phyloP scores from a whole-genome alignment of 1,140 invertebrate genomes.

The Nasonia giraulti region DNA sequence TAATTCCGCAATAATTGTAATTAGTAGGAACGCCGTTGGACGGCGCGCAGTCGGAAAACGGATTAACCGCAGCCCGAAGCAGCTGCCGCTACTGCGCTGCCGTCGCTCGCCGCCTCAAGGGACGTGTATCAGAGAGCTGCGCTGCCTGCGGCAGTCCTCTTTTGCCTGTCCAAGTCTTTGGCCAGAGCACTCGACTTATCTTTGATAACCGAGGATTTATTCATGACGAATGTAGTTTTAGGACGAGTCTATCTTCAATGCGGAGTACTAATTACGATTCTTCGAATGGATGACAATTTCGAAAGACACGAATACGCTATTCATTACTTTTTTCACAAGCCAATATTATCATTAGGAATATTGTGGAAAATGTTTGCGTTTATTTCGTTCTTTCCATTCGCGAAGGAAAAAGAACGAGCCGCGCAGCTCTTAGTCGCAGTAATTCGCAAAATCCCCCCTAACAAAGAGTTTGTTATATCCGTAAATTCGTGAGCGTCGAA shows the following conservation, averaged over 20 bases:
- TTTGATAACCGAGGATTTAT: conserved; percentile 14
- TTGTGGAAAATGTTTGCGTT: not conserved
- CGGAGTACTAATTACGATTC: not conserved
- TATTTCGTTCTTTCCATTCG: not conserved
- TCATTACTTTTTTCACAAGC: too few relatives aligned
- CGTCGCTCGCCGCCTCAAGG: not conserved
- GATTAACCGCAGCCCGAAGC: conserved; percentile 14
- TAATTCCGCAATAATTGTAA: conserved; percentile 40
- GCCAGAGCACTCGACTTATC: not conserved
- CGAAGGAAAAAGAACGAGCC: not conserved
- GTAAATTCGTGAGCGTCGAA: not conserved
- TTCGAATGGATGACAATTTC: not conserved
- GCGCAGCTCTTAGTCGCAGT: not conserved
- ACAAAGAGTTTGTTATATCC: not conserved
- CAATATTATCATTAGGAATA: too few relatives aligned
- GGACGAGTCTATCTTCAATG: not conserved
- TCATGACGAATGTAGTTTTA: conserved; percentile 2
- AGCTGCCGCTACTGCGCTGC: not conserved
- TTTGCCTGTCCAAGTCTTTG: conserved; percentile 24
- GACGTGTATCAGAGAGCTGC: conserved; percentile 2
- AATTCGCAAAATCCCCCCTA: not conserved
- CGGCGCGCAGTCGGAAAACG: not conserved
- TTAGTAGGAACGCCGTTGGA: not conserved
- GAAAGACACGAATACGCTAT: not conserved
- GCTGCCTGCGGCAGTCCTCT: not conserved